Conservation (phyloP, 2,113 vertebrate genomes). For the Hippocampus mohnikei region DNA sequence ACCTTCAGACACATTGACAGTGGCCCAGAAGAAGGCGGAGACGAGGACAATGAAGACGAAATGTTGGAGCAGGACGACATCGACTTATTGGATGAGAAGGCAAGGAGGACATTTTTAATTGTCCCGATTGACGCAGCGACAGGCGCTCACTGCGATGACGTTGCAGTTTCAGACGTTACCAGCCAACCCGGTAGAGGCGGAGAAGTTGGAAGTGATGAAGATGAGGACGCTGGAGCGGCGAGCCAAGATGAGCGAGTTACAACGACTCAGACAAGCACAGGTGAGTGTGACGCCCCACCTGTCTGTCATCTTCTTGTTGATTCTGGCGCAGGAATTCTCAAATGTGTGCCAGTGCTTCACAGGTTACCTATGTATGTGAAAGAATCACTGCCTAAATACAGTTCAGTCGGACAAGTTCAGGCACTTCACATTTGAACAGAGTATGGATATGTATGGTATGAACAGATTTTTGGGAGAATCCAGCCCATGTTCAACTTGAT, state of each 20-base stretch:
- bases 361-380: no score
- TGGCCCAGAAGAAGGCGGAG: constrained; percentile 64
- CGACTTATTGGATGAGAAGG: constrained; percentile 59
- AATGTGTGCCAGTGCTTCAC: no score
- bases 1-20: constrained; percentile 41
- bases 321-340: no score
- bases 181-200: constrained; percentile 49
- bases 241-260: constrained; percentile 79
- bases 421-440: no score
- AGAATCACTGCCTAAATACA: no score
- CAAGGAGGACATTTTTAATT: constrained; percentile 24
- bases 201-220: constrained; percentile 74
- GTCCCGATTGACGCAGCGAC: neutral
- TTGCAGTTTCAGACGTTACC: constrained; percentile 48
- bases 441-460: no score
- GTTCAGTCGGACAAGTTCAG: no score
- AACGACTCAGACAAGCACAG: constrained; percentile 85
- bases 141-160: neutral
- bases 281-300: constrained; percentile 53
- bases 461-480: no score
- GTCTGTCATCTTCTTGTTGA: neutral
- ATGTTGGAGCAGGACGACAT: constrained; percentile 27
- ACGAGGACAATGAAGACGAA: constrained; percentile 51
- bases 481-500: no score
- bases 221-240: constrained; percentile 77